Evolutionary conservation across 2,797 vertebrate genomes (phyloP).

Genomic region (Miichthys miiuy): DNA sequence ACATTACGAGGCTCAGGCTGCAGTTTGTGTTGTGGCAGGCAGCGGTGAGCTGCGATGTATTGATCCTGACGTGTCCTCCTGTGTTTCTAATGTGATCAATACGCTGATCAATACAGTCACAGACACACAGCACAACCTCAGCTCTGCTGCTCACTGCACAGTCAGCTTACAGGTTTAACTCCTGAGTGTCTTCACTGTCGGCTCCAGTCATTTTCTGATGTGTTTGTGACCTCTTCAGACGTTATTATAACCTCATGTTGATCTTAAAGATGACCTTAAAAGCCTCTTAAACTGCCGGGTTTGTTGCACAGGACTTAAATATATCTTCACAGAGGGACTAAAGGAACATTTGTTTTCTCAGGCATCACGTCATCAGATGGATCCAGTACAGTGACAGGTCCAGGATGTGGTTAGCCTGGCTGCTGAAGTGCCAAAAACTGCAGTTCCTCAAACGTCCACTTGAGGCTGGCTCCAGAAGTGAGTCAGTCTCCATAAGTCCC

Average conservation of each 20-base stretch:
- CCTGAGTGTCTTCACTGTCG: constrained; percentile 12
- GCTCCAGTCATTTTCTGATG: neutral
- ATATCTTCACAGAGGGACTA: neutral
- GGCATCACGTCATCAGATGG: neutral
- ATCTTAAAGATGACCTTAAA: neutral
- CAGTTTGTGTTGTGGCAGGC: constrained; percentile 23
- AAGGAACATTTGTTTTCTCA: neutral
- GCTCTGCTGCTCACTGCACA: constrained; percentile 35
- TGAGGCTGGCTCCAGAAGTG: no score
- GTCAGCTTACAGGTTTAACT: constrained; percentile 47
- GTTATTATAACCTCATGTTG: neutral
- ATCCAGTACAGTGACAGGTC: neutral
- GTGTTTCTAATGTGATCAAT: constrained; percentile 58
- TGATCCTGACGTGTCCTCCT: constrained; percentile 44
- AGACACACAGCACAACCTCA: constrained; percentile 5
- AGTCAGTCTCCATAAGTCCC: no score
- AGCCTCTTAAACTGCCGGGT: no score
- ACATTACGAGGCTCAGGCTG: neutral
- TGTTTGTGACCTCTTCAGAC: neutral
- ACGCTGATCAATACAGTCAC: constrained; percentile 40
- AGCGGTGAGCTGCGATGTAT: constrained; percentile 34
- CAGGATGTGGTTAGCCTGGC: neutral
- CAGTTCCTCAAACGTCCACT: no score
- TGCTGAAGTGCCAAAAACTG: no score
- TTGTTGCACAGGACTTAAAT: neutral